These are phyloP conservation scores for Papilio demoleus DNA, from an alignment of 2,888 invertebrate genomes.

Conservation along the genomic window DNA sequence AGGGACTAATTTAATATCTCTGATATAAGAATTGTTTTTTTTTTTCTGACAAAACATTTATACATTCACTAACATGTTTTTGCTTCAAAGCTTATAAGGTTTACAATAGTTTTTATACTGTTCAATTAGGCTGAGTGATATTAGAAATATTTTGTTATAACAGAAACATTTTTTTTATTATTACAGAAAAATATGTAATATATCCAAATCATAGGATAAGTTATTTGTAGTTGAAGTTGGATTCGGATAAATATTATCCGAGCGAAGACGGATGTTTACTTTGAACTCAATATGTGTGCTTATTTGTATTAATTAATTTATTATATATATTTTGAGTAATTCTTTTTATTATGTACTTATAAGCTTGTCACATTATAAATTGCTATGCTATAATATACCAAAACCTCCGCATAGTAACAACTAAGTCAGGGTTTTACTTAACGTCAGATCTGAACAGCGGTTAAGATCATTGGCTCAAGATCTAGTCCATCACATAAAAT, in stretches of 20 bases:
- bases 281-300: neutral
- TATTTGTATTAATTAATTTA: constrained; percentile 1
- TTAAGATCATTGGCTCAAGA: constrained; percentile 19
- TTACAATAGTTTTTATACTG: no score
- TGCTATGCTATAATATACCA: no score
- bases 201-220: neutral
- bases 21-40: no score
- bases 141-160: no score
- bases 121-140: no score
- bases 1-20: no score
- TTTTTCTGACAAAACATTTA: no score
- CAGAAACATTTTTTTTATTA: no score
- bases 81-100: no score
- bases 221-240: neutral
- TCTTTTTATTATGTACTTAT: no score
- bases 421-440: neutral
- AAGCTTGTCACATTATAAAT: no score
- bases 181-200: neutral
- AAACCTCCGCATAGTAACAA: constrained; percentile 9
- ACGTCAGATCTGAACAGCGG: neutral
- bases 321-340: neutral
- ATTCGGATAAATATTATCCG: neutral
- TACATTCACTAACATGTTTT: no score
- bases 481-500: constrained; percentile 26
- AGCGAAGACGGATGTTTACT: constrained; percentile 1